These are phyloP conservation scores for Enteromius argenteus DNA, from an alignment of 2,797 vertebrate species.

Conservation along the genomic window DNA sequence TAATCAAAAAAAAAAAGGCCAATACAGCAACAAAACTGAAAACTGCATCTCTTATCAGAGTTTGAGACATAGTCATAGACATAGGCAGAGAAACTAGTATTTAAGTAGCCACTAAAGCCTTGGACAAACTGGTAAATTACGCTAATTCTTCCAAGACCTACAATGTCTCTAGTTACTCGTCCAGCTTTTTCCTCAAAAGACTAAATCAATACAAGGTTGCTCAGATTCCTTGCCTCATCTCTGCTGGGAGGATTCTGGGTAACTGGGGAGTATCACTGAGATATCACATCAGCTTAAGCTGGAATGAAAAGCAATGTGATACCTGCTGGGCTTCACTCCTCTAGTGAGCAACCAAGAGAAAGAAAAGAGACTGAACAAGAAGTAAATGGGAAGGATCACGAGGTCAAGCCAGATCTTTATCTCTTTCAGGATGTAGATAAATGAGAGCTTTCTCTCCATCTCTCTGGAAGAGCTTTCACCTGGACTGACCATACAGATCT, in stretches of 20 bases:
- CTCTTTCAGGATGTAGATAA: slow-evolving; percentile 32
- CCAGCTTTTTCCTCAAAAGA: background rate
- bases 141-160: background rate
- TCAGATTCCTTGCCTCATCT: slow-evolving; percentile 22
- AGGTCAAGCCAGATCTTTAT: slow-evolving; percentile 18
- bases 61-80: background rate
- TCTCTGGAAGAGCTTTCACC: slow-evolving; percentile 6
- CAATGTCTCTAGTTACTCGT: slow-evolving; percentile 10
- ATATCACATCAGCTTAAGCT: slow-evolving; percentile 39
- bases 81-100: too few relatives aligned
- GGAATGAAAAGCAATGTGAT: slow-evolving; percentile 36
- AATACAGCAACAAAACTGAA: background rate
- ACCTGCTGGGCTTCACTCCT: slow-evolving; percentile 34
- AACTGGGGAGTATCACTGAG: slow-evolving; percentile 42
- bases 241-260: slow-evolving; percentile 28
- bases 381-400: background rate
- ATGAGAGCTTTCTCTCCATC: slow-evolving; percentile 26
- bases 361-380: slow-evolving; percentile 41
- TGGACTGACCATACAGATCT: background rate
- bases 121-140: background rate
- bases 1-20: background rate
- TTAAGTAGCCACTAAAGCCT: background rate
- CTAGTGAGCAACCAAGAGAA: slow-evolving; percentile 6
- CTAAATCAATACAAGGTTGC: slow-evolving; percentile 35
- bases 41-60: background rate